Conservation (phyloP, 2,888 invertebrate species). For the Dicycla oo region DNA sequence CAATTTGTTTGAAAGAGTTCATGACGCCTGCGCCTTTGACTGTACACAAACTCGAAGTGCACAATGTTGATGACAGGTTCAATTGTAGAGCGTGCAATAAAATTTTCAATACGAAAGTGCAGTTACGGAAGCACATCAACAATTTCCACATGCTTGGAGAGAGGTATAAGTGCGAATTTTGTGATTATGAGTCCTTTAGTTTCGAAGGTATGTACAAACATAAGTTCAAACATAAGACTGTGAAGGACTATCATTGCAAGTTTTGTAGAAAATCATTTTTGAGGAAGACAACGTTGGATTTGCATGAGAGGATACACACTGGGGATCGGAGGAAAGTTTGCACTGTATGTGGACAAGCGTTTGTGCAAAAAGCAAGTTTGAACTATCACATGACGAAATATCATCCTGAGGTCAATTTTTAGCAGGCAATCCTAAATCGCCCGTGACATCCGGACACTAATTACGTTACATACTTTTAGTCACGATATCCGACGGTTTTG, state of each 20-base stretch:
- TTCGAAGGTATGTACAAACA: slow-evolving; percentile 81
- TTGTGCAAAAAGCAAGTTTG: slow-evolving; percentile 85
- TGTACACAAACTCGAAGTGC: slow-evolving; percentile 77
- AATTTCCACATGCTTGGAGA: slow-evolving; percentile 84
- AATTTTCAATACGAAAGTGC: slow-evolving; percentile 77
- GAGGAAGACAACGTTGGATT: slow-evolving; percentile 77
- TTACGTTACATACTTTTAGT: neutral
- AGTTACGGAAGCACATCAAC: slow-evolving; percentile 78
- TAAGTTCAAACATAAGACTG: slow-evolving; percentile 82
- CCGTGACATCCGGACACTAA: neutral
- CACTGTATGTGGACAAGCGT: slow-evolving; percentile 81
- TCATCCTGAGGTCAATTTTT: slow-evolving; percentile 83
- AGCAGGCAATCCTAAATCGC: slow-evolving; percentile 17
- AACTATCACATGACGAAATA: slow-evolving; percentile 87
- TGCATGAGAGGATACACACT: slow-evolving; percentile 85
- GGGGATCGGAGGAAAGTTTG: slow-evolving; percentile 84
- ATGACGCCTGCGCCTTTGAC: slow-evolving; percentile 77
- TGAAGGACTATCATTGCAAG: slow-evolving; percentile 84
- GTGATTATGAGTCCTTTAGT: slow-evolving; percentile 82
- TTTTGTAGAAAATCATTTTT: slow-evolving; percentile 86
- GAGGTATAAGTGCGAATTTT: slow-evolving; percentile 77
- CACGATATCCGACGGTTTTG: neutral
- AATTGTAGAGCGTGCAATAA: slow-evolving; percentile 83
- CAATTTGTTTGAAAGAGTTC: slow-evolving; percentile 74
- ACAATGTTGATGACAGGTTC: slow-evolving; percentile 79